Conservation (phyloP, 64 coral and sea anemone species). For the Catalaphyllia jardinei region DNA sequence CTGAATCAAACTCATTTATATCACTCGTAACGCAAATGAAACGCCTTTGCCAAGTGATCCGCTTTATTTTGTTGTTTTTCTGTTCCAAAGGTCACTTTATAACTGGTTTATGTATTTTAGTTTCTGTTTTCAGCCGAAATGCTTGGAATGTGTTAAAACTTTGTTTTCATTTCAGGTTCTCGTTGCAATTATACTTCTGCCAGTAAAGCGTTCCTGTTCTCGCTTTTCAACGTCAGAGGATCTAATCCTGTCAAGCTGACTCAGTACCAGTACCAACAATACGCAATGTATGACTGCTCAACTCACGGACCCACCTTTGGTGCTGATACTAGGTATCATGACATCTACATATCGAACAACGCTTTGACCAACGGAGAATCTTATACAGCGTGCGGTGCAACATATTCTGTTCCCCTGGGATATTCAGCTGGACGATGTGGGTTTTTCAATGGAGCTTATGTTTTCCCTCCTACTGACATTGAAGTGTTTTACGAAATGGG, state of each 20-base stretch:
- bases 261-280: neutral
- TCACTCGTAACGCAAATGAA: no score
- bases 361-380: neutral
- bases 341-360: neutral
- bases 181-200: neutral
- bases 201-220: conserved; percentile 26
- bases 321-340: neutral
- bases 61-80: no score
- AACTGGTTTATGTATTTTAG: no score
- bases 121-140: no score
- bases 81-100: no score
- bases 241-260: conserved; percentile 22
- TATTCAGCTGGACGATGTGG: neutral
- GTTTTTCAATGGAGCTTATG: neutral
- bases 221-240: conserved; percentile 1
- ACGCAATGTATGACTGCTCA: neutral
- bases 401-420: neutral
- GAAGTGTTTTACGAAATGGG: conserved; percentile 24
- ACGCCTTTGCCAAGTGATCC: no score
- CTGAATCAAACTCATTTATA: no score
- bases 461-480: conserved; percentile 1
- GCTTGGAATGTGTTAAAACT: neutral
- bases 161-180: conserved; percentile 2
- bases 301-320: conserved; percentile 17
- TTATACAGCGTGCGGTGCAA: neutral